Conservation (phyloP, 2,888 invertebrate species). For the Lithophane semibrunnea region DNA sequence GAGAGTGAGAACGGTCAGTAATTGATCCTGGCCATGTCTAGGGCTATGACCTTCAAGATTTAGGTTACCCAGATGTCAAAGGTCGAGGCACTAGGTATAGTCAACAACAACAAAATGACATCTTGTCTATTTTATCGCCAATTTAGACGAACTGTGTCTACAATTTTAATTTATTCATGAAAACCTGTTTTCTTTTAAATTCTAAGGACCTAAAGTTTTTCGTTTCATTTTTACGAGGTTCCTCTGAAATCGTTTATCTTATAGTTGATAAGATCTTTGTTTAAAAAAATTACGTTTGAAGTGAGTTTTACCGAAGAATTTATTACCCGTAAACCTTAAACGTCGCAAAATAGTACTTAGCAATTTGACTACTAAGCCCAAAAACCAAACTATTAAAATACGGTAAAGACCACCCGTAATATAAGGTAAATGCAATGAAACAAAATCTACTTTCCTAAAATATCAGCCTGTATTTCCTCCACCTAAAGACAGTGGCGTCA, state of each 20-base stretch:
- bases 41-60: constrained; percentile 36
- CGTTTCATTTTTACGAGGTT: constrained; percentile 27
- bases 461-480: constrained; percentile 36
- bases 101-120: constrained; percentile 54
- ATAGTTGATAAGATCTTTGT: constrained; percentile 33
- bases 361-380: too few relatives aligned
- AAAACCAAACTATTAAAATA: too few relatives aligned
- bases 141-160: constrained; percentile 19
- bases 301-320: too few relatives aligned
- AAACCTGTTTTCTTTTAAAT: constrained; percentile 28
- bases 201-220: background rate
- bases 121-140: constrained; percentile 32
- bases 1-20: constrained; percentile 28
- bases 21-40: constrained; percentile 17
- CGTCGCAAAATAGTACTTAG: too few relatives aligned
- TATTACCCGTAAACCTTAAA: too few relatives aligned
- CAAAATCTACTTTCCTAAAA: background rate
- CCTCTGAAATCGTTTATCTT: constrained; percentile 29
- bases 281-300: background rate
- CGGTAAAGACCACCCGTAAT: too few relatives aligned
- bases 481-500: constrained; percentile 44
- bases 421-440: too few relatives aligned
- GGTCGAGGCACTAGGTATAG: constrained; percentile 22
- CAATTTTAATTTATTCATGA: constrained; percentile 45
- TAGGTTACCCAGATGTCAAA: constrained; percentile 52